These are phyloP conservation scores for Labeo rohita DNA, from an alignment of 2,113 vertebrate genomes.

Conservation along the genomic window DNA sequence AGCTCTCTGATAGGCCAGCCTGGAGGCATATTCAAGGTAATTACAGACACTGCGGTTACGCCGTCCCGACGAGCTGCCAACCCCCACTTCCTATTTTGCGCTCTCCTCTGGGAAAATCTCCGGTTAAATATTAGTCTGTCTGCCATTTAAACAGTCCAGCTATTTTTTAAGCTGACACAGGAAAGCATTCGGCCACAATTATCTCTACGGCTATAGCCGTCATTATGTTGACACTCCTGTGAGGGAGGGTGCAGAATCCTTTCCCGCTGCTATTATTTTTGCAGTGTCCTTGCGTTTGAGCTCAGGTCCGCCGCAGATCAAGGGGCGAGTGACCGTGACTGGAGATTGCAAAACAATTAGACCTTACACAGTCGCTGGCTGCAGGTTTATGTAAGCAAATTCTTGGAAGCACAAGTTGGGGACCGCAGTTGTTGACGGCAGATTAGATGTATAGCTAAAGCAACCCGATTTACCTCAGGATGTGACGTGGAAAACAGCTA, in stretches of 20 bases:
- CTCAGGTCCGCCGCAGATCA: not conserved
- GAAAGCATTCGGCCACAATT: conserved; percentile 51
- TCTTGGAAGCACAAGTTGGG: conserved; percentile 6
- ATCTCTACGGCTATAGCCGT: conserved; percentile 43
- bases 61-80: not conserved
- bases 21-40: conserved; percentile 36
- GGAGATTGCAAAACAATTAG: conserved; percentile 34
- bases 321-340: not conserved
- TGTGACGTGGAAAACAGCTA: not conserved
- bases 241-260: conserved; percentile 6
- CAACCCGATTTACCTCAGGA: conserved; percentile 21
- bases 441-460: conserved; percentile 29
- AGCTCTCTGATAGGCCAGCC: conserved; percentile 29
- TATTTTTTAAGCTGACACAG: conserved; percentile 55
- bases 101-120: conserved; percentile 33
- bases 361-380: not conserved
- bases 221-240: conserved; percentile 44
- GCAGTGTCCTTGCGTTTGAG: not conserved
- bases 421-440: not conserved
- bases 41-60: conserved; percentile 7
- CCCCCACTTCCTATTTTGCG: not conserved
- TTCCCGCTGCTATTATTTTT: not conserved
- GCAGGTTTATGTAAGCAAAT: not conserved
- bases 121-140: conserved; percentile 39
- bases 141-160: conserved; percentile 25